Conservation (phyloP, 2,797 vertebrate species). For the Bryconaethiops microstoma region DNA sequence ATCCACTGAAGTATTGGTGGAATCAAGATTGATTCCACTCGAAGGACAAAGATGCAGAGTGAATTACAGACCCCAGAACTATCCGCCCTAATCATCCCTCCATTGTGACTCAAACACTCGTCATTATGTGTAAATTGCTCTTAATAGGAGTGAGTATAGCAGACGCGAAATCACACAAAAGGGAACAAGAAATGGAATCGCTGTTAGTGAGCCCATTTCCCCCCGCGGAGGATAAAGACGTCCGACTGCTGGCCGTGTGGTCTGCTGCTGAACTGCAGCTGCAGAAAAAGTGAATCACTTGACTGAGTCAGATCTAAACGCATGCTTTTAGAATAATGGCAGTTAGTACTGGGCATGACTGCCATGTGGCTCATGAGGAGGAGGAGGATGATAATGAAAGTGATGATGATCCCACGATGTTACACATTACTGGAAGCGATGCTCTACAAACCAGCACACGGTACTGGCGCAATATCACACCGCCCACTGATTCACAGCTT, state of each 20-base stretch:
- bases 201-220: conserved; percentile 12
- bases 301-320: conserved; percentile 41
- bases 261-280: neutral
- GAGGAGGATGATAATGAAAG: conserved; percentile 11
- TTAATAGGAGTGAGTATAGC: conserved; percentile 16
- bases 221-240: conserved; percentile 16
- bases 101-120: neutral
- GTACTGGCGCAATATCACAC: neutral
- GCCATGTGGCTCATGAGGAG: conserved; percentile 13
- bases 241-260: neutral
- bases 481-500: neutral
- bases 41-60: conserved; percentile 1
- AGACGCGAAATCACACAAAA: conserved; percentile 10
- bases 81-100: neutral
- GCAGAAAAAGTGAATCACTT: conserved; percentile 33
- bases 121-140: conserved; percentile 22
- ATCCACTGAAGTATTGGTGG: too few species aligned
- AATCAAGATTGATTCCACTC: neutral
- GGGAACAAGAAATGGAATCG: conserved; percentile 7
- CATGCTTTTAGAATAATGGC: conserved; percentile 20
- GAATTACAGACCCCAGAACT: conserved; percentile 5
- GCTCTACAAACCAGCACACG: neutral
- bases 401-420: neutral
- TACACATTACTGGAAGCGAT: conserved; percentile 1
- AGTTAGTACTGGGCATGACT: conserved; percentile 2